phyloP scores from a whole-genome alignment of 2,888 invertebrate genomes.

The Machimus atricapillus region DNA sequence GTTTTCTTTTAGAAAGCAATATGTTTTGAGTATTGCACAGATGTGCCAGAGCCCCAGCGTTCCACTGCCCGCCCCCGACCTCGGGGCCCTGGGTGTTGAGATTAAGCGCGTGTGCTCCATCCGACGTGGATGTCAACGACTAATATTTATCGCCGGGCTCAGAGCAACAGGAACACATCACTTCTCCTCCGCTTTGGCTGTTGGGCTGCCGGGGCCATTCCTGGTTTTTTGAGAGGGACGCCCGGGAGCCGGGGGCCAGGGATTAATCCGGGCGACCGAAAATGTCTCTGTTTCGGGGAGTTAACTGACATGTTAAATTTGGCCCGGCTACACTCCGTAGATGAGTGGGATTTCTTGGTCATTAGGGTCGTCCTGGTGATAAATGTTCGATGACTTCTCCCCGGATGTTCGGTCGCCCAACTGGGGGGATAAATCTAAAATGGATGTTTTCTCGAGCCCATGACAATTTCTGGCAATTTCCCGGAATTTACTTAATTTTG shows the following conservation, averaged over 20 bases:
- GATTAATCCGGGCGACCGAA: conserved; percentile 18
- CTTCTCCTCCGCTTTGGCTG: background rate
- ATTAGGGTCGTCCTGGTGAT: conserved; percentile 26
- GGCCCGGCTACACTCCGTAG: background rate
- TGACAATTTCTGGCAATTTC: background rate
- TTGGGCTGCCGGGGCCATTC: background rate
- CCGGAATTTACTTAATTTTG: background rate
- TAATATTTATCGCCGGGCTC: conserved; percentile 22
- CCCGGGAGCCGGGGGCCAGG: background rate
- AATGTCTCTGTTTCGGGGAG: conserved; percentile 27
- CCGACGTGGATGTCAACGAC: conserved; percentile 10
- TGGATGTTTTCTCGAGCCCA: background rate
- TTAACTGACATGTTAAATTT: conserved; percentile 33
- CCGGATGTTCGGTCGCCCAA: background rate
- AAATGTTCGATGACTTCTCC: conserved; percentile 4
- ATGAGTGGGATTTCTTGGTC: conserved; percentile 33
- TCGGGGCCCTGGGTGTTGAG: background rate
- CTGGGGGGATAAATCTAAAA: background rate
- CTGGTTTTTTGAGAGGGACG: background rate
- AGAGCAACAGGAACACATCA: conserved; percentile 14
- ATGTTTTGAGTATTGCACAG: background rate
- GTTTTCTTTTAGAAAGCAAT: background rate
- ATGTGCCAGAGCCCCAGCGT: background rate
- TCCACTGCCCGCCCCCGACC: background rate
- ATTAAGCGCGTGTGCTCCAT: conserved; percentile 1